These are phyloP conservation scores for Trachymyrmex cornetzi DNA, from an alignment of 1,140 invertebrate species.

Conservation along the genomic window DNA sequence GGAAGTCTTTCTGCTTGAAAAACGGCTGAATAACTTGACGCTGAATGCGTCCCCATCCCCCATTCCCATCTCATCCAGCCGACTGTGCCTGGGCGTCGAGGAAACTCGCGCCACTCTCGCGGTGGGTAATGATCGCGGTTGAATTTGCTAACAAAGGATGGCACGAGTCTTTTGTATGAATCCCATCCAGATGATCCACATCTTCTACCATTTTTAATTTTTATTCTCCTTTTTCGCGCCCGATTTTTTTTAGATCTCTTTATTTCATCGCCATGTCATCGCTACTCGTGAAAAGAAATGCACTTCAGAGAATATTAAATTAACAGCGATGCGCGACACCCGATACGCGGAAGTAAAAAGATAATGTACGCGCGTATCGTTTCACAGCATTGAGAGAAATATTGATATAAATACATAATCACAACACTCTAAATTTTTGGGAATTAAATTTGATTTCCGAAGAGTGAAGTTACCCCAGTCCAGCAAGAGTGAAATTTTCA, in stretches of 20 bases:
- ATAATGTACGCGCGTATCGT: background rate
- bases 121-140: background rate
- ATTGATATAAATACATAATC: no score
- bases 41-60: slow-evolving; percentile 19
- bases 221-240: background rate
- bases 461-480: no score
- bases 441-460: no score
- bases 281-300: background rate
- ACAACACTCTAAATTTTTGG: no score
- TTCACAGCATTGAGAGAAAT: background rate
- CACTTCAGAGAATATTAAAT: background rate
- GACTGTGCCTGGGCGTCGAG: no score
- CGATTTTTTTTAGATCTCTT: background rate
- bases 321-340: background rate
- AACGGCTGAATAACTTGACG: slow-evolving; percentile 47
- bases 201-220: background rate
- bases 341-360: background rate
- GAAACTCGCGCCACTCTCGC: background rate
- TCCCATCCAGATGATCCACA: background rate
- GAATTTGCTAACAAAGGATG: slow-evolving; percentile 23
- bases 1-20: slow-evolving; percentile 28
- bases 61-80: background rate
- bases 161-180: background rate
- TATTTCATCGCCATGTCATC: background rate
- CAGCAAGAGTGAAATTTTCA: no score